These are phyloP conservation scores for Periophthalmus modestus DNA, from an alignment of 2,113 vertebrate species.

Conservation along the genomic window DNA sequence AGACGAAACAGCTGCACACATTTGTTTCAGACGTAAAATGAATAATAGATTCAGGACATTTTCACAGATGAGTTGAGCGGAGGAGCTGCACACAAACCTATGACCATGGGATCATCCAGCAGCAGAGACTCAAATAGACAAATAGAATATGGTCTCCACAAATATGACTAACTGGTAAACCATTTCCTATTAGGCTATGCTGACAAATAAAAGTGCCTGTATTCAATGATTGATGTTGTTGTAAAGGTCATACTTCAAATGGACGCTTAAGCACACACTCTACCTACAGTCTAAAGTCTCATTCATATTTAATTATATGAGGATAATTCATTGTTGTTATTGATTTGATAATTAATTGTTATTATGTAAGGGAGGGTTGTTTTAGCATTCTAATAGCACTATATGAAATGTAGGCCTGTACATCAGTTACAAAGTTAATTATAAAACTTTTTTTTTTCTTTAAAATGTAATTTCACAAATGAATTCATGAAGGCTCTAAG, in stretches of 20 bases:
- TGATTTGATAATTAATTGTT: slow-evolving; percentile 4
- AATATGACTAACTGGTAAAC: background rate
- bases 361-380: background rate
- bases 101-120: background rate
- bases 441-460: no score
- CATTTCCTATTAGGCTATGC: background rate
- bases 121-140: background rate
- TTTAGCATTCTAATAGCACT: background rate
- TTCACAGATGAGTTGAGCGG: slow-evolving; percentile 10
- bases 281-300: background rate
- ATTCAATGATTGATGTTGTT: background rate
- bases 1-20: background rate
- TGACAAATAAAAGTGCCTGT: slow-evolving; percentile 9
- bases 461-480: no score
- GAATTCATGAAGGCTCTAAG: slow-evolving; percentile 7
- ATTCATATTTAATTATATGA: slow-evolving; percentile 4
- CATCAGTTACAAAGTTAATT: no score
- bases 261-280: background rate
- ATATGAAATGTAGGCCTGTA: background rate
- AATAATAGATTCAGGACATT: slow-evolving; percentile 6
- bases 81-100: background rate
- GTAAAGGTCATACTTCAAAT: background rate
- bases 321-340: background rate
- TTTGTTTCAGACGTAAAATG: slow-evolving; percentile 4
- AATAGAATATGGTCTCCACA: background rate